A percentile compares a stretch with the other conserved stretches of the same genome.
Conservation (phyloP, 2,888 invertebrate species). For the Entomobrya proxima region DNA sequence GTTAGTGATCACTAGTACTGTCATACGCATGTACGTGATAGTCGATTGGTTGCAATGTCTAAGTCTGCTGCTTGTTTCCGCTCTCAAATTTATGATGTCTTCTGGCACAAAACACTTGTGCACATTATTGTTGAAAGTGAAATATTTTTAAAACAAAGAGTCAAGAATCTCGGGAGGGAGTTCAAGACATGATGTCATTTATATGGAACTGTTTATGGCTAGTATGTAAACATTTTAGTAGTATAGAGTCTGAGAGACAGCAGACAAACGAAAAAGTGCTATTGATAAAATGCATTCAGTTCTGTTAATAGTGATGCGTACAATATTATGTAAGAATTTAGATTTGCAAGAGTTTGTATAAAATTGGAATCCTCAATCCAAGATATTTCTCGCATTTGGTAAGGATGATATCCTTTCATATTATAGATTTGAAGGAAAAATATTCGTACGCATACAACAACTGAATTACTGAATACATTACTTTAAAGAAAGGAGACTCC, state of each 20-base stretch:
- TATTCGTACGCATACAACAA: no score
- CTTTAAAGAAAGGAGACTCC: no score
- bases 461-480: no score
- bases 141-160: neutral
- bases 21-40: no score
- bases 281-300: neutral
- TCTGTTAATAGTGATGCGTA: neutral
- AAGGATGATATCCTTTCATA: neutral
- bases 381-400: no score
- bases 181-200: neutral
- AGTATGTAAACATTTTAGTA: neutral
- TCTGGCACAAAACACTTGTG: no score
- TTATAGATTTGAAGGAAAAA: no score
- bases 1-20: no score
- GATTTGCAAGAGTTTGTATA: neutral
- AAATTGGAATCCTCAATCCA: neutral
- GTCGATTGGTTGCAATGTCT: no score
- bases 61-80: no score
- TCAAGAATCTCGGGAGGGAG: neutral
- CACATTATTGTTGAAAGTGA: no score
- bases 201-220: neutral
- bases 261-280: neutral
- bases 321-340: neutral
- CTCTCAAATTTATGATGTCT: no score
- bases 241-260: neutral